Conservation (phyloP, 2,797 vertebrate genomes). For the Nothura maculosa region DNA sequence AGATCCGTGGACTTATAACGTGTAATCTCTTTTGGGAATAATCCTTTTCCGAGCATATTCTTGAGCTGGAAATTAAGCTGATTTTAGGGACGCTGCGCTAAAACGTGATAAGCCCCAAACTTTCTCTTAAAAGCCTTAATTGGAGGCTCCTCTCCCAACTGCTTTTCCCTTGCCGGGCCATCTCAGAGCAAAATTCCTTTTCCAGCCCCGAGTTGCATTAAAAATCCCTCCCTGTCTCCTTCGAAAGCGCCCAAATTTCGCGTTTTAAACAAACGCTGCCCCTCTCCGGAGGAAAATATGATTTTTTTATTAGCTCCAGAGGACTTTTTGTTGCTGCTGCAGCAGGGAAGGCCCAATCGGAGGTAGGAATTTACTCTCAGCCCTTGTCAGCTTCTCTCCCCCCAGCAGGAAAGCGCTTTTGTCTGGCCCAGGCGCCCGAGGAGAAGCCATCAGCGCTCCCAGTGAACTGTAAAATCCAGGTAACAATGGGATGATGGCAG, state of each 20-base stretch:
- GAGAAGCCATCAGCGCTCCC: not conserved
- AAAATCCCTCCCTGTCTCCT: not conserved
- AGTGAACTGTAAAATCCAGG: not conserved
- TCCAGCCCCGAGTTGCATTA: not conserved
- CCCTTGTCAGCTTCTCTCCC: not conserved
- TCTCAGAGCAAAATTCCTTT: not conserved
- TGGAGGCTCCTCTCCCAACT: not conserved
- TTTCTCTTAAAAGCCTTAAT: not conserved
- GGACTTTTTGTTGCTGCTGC: not conserved
- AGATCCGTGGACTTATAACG: not conserved
- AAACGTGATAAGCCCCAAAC: not conserved
- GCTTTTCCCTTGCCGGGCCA: not conserved
- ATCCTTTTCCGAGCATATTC: not conserved
- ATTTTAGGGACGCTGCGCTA: not conserved
- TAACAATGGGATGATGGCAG: not conserved
- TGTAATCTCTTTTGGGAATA: not conserved
- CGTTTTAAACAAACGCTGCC: not conserved
- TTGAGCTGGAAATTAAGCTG: constrained; percentile 7
- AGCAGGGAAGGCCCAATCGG: not conserved
- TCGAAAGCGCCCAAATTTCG: not conserved
- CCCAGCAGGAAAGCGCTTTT: not conserved
- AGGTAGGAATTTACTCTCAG: not conserved
- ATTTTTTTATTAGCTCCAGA: not conserved
- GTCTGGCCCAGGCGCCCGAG: not conserved
- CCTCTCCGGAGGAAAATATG: not conserved